These are phyloP conservation scores for Epinotia brunnichana DNA, from an alignment of 2,888 invertebrate genomes.

Conservation along the genomic window DNA sequence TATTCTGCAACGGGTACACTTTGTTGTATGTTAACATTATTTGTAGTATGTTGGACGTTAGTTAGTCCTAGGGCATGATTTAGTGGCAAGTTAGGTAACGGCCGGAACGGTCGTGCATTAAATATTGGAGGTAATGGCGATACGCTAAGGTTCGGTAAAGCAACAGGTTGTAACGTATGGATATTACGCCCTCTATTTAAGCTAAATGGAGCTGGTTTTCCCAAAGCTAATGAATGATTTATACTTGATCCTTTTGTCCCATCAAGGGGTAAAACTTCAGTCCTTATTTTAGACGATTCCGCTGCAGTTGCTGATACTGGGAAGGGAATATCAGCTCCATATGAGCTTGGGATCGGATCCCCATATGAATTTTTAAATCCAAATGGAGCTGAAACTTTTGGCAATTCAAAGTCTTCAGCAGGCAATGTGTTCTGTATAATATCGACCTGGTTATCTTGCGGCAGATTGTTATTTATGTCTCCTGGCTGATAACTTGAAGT, in stretches of 20 bases:
- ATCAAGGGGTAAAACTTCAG: conserved; percentile 67
- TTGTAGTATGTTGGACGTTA: conserved; percentile 61
- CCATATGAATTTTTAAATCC: conserved; percentile 78
- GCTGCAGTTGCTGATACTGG: conserved; percentile 72
- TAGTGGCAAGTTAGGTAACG: conserved; percentile 56
- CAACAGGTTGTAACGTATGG: conserved; percentile 83
- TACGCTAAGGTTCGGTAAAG: conserved; percentile 86
- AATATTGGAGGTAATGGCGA: conserved; percentile 85
- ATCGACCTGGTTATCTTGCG: conserved; percentile 61
- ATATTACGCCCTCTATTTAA: conserved; percentile 77
- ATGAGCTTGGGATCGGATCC: conserved; percentile 69
- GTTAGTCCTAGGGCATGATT: conserved; percentile 66
- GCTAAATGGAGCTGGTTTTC: conserved; percentile 76
- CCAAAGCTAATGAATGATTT: conserved; percentile 69
- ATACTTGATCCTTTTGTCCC: conserved; percentile 53
- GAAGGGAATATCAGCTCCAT: conserved; percentile 67
- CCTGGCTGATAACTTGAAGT: conserved; percentile 60
- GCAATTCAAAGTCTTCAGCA: conserved; percentile 63
- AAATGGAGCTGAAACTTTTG: conserved; percentile 68
- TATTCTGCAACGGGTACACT: conserved; percentile 88
- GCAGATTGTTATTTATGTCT: conserved; percentile 61
- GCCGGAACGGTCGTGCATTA: conserved; percentile 84
- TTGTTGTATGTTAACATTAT: conserved; percentile 83
- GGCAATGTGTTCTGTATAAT: conserved; percentile 59
- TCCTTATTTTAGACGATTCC: conserved; percentile 74